phyloP scores from a whole-genome alignment of 2,888 invertebrate genomes.

The Drosophila paramelanica region DNA sequence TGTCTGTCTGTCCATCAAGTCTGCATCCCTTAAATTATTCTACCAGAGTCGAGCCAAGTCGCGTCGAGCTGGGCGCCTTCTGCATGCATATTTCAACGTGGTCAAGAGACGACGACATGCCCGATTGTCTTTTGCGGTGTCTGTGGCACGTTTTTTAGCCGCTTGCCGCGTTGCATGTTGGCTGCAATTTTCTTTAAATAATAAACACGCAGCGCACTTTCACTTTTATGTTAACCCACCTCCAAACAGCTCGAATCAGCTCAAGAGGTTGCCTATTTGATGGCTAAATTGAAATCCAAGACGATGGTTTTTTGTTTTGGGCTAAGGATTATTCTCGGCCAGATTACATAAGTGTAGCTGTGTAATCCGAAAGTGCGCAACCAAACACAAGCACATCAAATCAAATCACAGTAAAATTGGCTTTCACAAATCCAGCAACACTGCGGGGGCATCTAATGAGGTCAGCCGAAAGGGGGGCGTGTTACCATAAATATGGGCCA shows the following conservation, averaged over 20 bases:
- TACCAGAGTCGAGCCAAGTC: background rate
- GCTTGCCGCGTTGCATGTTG: constrained; percentile 60
- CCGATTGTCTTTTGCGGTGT: constrained; percentile 49
- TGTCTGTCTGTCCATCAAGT: background rate
- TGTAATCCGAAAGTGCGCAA: background rate
- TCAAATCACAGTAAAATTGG: constrained; percentile 54
- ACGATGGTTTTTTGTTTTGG: constrained; percentile 7
- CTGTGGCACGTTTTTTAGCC: constrained; percentile 40
- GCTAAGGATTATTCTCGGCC: background rate
- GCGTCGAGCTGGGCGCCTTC: background rate
- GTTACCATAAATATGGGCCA: constrained; percentile 62
- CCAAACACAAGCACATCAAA: constrained; percentile 15
- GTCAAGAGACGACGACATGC: constrained; percentile 30
- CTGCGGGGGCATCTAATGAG: constrained; percentile 58
- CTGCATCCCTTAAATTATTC: constrained; percentile 11
- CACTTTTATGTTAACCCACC: constrained; percentile 65
- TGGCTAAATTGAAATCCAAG: constrained; percentile 40
- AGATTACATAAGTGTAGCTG: constrained; percentile 56
- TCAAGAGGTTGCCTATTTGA: constrained; percentile 15
- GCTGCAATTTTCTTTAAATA: constrained; percentile 71
- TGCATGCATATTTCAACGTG: constrained; percentile 51
- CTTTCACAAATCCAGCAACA: constrained; percentile 24
- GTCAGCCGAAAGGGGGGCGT: constrained; percentile 45
- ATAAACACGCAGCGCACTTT: constrained; percentile 69
- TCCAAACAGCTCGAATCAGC: constrained; percentile 10